Evolutionary conservation across 2,797 vertebrate genomes (phyloP), one percentile per base, ranked within the genome.

Genomic region (Sebastolobus alascanus): DNA sequence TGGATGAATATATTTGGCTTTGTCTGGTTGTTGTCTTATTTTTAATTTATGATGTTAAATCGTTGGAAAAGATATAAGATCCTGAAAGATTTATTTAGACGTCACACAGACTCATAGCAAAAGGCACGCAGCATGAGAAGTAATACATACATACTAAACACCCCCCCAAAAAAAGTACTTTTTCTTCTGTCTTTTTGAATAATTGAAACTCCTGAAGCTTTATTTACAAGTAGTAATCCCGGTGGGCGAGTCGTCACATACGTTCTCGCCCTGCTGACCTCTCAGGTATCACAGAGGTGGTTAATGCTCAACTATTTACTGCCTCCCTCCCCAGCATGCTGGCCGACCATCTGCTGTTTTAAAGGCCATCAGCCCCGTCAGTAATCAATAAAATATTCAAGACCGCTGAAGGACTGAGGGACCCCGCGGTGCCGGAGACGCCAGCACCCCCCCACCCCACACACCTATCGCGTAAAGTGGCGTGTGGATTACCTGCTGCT

Each of bases 351-450:
- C 87, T 90, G 91, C 84, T 61, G 68, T 66, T 40, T 75, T 70
- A 61, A 71, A 82, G 78, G 72, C 35, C 72, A 33, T 40, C 80
- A 40, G 35, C 68, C 71, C 79, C 38, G 68, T 69, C 40, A 83
- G 59, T 68, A 67, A 89, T 84, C 83, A 80, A 86, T 90, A 82
- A 85, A 82, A 87, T 86, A 83, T 84, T 73, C 70, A 83, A 60
- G 68, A 78, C n/a, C 1, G 1, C 71, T 46, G 43, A 69, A 71
- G 33, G 81, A 84, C 55, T n/a, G 11, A 73, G 29, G 61, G 35
- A 46, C 61, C 60, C 84, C 31, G 4, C 14, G 37, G 68, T 31
- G 55, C 67, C 75, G 35, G 31, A 73, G 46, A 54, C 22, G n/a
- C 25, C 58, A 27, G 12, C 54, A 6, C 54, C 50, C 54, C 6